Evolutionary conservation across 1,140 invertebrate genomes (phyloP).

Genomic region (Melitaea cinxia): DNA sequence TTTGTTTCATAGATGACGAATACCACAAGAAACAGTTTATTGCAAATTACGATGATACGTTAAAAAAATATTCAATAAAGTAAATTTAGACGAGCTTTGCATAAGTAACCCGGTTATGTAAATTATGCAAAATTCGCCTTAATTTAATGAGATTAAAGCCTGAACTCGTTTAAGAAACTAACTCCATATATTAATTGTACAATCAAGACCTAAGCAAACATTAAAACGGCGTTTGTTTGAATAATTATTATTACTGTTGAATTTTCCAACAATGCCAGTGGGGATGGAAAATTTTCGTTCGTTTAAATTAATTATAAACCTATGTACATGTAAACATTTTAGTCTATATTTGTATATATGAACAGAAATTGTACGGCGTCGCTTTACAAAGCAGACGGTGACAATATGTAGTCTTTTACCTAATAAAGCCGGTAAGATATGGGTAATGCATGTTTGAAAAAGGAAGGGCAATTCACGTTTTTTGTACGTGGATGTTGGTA

Average conservation of each 20-base stretch:
- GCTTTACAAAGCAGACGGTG: too few relatives aligned
- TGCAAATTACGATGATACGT: too few relatives aligned
- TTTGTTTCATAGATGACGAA: background rate
- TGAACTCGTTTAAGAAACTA: conserved; percentile 34
- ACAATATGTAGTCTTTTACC: too few relatives aligned
- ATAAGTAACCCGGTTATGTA: conserved; percentile 10
- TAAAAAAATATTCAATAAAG: background rate
- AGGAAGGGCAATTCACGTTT: too few relatives aligned
- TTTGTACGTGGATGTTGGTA: too few relatives aligned
- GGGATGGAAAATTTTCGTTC: conserved; percentile 54
- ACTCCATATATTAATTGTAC: conserved; percentile 51
- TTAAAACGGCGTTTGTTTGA: conserved; percentile 55
- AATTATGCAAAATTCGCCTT: conserved; percentile 22
- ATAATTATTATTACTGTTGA: conserved; percentile 50
- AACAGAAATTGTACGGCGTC: too few relatives aligned
- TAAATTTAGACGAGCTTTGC: conserved; percentile 8
- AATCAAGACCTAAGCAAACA: conserved; percentile 66
- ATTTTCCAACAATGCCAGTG: conserved; percentile 52
- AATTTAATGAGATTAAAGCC: conserved; percentile 36
- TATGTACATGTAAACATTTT: background rate
- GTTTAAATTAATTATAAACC: conserved; percentile 8
- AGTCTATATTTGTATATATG: background rate
- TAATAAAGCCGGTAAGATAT: too few relatives aligned
- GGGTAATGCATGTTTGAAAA: too few relatives aligned
- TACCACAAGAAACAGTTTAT: too few relatives aligned